Base-by-base conservation (phyloP, 2,113 vertebrate species). In the Cyanoramphus novaezelandiae region DNA sequence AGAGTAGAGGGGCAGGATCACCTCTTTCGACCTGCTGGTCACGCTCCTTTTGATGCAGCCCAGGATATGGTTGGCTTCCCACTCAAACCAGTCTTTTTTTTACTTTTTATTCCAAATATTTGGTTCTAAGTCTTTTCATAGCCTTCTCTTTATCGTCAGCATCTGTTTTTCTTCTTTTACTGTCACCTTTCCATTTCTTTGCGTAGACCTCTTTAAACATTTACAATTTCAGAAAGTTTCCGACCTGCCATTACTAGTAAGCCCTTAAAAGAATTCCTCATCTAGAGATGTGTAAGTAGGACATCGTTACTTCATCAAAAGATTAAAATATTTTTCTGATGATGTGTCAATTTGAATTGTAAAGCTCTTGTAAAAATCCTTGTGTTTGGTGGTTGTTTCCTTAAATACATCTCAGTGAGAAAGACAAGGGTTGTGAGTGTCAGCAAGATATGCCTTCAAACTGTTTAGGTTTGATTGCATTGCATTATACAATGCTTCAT, bases 401-500 rank as follows among this genome's bases (percentile, higher is more conserved):
- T 92, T 82, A 82, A 95, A 82, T 89, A 83, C 47, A 11, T 93
- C 95, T 71, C 31, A 49, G 67, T 52, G 68, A 83, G 93, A 92
- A 95, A 78, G 94, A 70, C 47, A 19, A 59, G 69, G 65, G 71
- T 89, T 96, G 65, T 23, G 64, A 90, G 67, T 57, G 69, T 92
- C 28, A 37, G 93, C 92, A 90, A 81, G 95, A 90, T 88, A 96
- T 88, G 84, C 96, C 94, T 96, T 97, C 92, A 96, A 94, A 97
- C 77, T 94, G 93, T 97, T 97, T 94, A 95, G 97, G 91, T 96
- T 98, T 98, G 97, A 97, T 97, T 96, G 92, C 88, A 86, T 94
- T 98, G 95, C 96, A 97, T 98, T 97, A 96, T 96, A 93, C 92
- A 97, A 98, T 91, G 95, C 97, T 97, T 98, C 97, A 96, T 98